Base-by-base conservation (phyloP, 2,113 vertebrate genomes). In the Ibidorhyncha struthersii region DNA sequence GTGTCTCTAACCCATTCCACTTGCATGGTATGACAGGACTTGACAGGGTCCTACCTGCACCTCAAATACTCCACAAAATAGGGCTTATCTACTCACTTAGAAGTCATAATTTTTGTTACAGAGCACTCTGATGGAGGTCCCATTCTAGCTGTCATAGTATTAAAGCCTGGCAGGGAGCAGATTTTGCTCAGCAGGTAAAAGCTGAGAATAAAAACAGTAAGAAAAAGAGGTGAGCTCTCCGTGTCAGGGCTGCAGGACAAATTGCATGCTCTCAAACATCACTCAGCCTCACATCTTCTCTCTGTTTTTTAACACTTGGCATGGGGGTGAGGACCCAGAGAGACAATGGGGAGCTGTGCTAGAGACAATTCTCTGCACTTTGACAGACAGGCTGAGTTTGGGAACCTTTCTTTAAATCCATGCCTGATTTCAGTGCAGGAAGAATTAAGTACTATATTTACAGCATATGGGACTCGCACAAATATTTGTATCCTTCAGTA, bases 241-340 rank as follows among this genome's bases (percentile, higher is more conserved):
- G 27, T 25, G 41, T 19, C 55, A 40, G 38, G 50, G 50, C 73
- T 36, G 61, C 66, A 25, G 71, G 36, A 59, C 20, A 50, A 62
- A 85, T 1, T 26, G 47, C 41, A 19, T 2, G 5, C 25, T 41
- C 1, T 1, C 16, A 6, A 32, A 63, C 25, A 29, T 6, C 12
- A 22, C 63, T 6, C 56, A 59, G 65, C 32, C 18, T 80, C 61
- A 13, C 10, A 7, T 4, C 27, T 74, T 67, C 67, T 50, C 82
- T 52, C 40, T 69, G 74, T 47, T 50, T 41, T 56, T 69, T 55
- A 22, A 63, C 49, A n/a, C 5, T 38, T n/a, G 41, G 49, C 41
- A 19, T 9, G 14, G 41, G 61, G 23, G 36, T 13, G 30, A 47
- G 26, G 66, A 62, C 49, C 36, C 49, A 34, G 47, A 55, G 22